Conservation (phyloP, 2,888 invertebrate genomes). For the Pandemis cinnamomeana region DNA sequence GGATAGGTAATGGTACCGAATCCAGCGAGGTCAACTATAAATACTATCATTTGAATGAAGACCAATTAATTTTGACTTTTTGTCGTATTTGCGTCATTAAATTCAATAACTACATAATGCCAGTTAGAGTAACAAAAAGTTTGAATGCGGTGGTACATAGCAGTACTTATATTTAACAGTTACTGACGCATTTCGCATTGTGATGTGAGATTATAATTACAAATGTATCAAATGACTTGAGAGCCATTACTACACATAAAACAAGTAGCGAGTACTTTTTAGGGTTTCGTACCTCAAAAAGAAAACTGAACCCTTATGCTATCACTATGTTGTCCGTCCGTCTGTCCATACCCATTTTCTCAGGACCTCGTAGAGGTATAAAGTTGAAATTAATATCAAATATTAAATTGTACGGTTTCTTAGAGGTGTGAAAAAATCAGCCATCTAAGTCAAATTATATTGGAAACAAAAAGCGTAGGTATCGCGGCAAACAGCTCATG, state of each 20-base stretch:
- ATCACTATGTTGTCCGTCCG: too few species aligned
- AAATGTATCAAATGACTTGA: not conserved
- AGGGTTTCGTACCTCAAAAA: too few species aligned
- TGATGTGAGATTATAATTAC: not conserved
- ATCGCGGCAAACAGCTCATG: too few species aligned
- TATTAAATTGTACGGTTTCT: too few species aligned
- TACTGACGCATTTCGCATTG: constrained; percentile 7
- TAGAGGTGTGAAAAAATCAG: too few species aligned
- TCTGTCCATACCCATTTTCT: too few species aligned
- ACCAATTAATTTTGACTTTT: constrained; percentile 1
- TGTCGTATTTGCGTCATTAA: constrained; percentile 2
- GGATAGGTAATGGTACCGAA: constrained; percentile 10
- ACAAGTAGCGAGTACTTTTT: too few species aligned
- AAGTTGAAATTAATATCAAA: too few species aligned
- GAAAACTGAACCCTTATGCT: too few species aligned
- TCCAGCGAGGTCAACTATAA: not conserved
- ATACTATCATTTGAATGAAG: constrained; percentile 11
- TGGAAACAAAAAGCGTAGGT: too few species aligned
- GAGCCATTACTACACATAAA: not conserved
- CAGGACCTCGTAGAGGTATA: too few species aligned
- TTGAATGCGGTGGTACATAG: not conserved
- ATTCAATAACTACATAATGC: constrained; percentile 3
- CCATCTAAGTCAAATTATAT: too few species aligned
- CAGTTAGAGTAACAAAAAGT: not conserved
- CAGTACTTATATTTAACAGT: not conserved